Conservation (phyloP, 64 coral and sea anemone genomes). For the Dendronephthya gigantea region DNA sequence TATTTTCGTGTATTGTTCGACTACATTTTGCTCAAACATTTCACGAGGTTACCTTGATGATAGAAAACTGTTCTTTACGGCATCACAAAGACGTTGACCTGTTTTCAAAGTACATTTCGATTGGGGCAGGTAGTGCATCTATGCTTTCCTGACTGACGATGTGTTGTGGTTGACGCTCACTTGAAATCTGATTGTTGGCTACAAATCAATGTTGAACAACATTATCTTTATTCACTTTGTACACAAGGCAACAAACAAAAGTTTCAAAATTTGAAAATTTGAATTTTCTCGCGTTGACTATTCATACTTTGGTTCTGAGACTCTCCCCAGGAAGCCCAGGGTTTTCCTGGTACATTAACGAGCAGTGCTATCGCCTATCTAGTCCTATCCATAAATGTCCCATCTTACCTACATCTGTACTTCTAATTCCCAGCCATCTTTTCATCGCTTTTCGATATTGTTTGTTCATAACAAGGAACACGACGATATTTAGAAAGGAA, state of each 20-base stretch:
- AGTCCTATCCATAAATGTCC: neutral
- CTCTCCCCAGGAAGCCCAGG: too few species aligned
- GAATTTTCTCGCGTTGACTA: too few species aligned
- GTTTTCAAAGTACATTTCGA: neutral
- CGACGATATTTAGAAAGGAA: constrained; percentile 2
- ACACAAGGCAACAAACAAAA: neutral
- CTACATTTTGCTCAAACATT: neutral
- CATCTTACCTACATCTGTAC: neutral
- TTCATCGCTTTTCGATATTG: neutral
- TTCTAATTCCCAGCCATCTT: neutral
- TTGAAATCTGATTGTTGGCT: neutral
- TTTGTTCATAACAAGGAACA: neutral
- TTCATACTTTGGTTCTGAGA: neutral
- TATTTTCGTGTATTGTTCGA: too few species aligned
- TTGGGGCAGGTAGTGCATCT: neutral
- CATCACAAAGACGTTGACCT: neutral
- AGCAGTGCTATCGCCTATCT: too few species aligned
- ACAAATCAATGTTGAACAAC: neutral
- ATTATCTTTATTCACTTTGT: neutral
- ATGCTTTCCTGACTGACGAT: neutral
- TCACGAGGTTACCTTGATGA: neutral
- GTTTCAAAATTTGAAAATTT: too few species aligned
- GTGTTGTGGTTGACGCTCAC: neutral
- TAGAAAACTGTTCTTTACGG: neutral
- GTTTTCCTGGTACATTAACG: too few species aligned